Conservation (phyloP, 2,888 invertebrate species). For the Hetaerina titia region DNA sequence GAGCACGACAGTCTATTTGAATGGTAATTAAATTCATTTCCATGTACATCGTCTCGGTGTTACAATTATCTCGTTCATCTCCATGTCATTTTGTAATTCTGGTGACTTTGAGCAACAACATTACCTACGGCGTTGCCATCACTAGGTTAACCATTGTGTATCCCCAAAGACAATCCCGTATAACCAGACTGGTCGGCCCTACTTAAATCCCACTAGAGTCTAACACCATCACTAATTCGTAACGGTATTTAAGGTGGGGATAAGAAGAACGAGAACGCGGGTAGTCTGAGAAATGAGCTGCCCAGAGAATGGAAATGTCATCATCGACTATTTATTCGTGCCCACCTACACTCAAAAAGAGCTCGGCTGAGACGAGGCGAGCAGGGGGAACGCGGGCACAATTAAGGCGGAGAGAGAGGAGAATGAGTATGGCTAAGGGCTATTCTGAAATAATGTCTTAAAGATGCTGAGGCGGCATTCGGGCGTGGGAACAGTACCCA, state of each 20-base stretch:
- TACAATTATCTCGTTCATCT: too few species aligned
- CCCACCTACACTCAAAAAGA: background rate
- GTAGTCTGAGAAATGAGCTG: background rate
- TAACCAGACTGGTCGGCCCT: background rate
- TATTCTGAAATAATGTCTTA: background rate
- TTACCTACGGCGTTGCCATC: background rate
- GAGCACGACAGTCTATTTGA: too few species aligned
- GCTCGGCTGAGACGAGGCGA: background rate
- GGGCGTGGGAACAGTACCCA: constrained; percentile 5
- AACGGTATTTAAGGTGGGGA: background rate
- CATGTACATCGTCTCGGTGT: too few species aligned
- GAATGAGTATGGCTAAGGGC: background rate
- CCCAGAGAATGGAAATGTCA: constrained; percentile 6
- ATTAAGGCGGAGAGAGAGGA: background rate
- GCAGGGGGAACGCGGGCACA: background rate
- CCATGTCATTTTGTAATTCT: too few species aligned
- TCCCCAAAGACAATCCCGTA: background rate
- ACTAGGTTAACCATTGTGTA: background rate
- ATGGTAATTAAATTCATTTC: too few species aligned
- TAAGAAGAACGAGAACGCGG: background rate
- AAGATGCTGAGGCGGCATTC: background rate
- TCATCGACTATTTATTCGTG: background rate
- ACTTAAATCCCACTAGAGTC: background rate
- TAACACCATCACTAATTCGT: background rate
- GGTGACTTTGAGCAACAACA: too few species aligned